phyloP scores from a whole-genome alignment of 30 jellyfish, hydroid and myxozoan species.

The Pelagia noctiluca region DNA sequence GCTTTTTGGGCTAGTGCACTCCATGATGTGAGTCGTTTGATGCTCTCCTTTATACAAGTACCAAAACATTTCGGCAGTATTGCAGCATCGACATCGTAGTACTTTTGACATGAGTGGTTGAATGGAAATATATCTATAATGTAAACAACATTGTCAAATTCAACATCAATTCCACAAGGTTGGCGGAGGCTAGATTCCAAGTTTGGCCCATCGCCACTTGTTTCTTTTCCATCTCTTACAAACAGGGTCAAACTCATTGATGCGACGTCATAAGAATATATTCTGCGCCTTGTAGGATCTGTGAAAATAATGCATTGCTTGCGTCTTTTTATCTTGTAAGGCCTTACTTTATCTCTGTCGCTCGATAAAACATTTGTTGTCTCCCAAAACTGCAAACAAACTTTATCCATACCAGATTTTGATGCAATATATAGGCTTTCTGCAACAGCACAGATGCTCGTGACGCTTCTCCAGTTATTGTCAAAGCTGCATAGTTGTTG shows the following conservation, averaged over 20 bases:
- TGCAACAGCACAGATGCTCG: neutral
- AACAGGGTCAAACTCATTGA: neutral
- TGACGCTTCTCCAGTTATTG: neutral
- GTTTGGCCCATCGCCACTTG: neutral
- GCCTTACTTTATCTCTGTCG: neutral
- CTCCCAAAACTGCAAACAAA: neutral
- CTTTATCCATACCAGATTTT: neutral
- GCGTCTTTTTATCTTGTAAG: neutral
- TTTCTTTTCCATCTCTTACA: neutral
- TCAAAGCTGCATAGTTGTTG: neutral
- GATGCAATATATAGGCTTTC: neutral
- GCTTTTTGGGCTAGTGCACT: conserved; percentile 2
- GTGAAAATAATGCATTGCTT: neutral
- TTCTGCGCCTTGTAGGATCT: neutral
- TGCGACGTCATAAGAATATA: neutral
- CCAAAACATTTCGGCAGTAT: conserved; percentile 6
- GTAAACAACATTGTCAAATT: neutral
- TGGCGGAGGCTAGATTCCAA: conserved; percentile 1
- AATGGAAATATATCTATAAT: neutral
- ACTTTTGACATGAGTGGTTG: neutral
- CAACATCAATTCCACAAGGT: conserved; percentile 2
- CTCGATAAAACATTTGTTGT: neutral
- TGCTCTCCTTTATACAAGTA: neutral
- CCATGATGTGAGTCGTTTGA: neutral
- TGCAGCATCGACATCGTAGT: neutral